These are phyloP conservation scores for Gonatopus flavifemur DNA, from an alignment of 1,140 invertebrate species.

Conservation along the genomic window DNA sequence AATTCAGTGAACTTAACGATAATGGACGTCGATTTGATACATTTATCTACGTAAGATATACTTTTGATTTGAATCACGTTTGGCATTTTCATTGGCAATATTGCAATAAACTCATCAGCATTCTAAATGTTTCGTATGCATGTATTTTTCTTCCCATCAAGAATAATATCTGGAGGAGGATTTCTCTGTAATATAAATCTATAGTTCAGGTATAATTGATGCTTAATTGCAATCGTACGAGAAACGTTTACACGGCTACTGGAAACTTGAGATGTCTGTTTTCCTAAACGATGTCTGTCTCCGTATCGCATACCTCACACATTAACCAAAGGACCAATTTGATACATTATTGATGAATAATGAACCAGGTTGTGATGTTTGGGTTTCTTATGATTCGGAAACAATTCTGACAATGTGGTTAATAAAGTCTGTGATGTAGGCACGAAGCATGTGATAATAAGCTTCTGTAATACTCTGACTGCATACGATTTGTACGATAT, in stretches of 20 bases:
- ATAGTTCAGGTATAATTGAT: slow-evolving; percentile 1
- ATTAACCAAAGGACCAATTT: slow-evolving; percentile 5
- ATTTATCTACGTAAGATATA: no score
- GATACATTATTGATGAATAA: slow-evolving; percentile 11
- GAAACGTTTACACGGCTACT: background rate
- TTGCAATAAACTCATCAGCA: no score
- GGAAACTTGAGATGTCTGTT: background rate
- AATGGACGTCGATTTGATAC: no score
- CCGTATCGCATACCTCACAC: slow-evolving; percentile 16
- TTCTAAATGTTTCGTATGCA: no score
- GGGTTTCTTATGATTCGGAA: slow-evolving; percentile 7
- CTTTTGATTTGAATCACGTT: no score
- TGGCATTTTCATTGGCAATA: no score
- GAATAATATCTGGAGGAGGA: no score
- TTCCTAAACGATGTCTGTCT: slow-evolving; percentile 11
- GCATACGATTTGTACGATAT: slow-evolving; percentile 5
- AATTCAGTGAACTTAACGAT: no score
- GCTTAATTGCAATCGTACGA: slow-evolving; percentile 2
- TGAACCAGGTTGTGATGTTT: slow-evolving; percentile 19
- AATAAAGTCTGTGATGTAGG: slow-evolving; percentile 11
- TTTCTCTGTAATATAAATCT: no score
- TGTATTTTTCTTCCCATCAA: no score
- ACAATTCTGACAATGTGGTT: background rate
- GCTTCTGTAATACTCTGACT: background rate
- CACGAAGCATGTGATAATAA: background rate